Evolutionary conservation across 1,140 invertebrate species (phyloP).

Genomic region (Apis florea): DNA sequence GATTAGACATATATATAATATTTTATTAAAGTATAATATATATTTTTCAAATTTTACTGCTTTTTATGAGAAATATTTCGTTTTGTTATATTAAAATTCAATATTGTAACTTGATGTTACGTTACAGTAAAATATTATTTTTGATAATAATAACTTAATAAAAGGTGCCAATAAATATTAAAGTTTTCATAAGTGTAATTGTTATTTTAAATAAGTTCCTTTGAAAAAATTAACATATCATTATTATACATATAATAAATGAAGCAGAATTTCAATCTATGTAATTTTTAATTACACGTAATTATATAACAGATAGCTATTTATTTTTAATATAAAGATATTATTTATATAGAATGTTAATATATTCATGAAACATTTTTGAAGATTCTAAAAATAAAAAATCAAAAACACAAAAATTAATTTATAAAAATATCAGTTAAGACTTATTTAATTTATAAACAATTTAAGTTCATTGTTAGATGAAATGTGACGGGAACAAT

Average conservation of each 20-base stretch:
- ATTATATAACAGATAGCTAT: too few relatives aligned
- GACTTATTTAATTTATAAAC: too few relatives aligned
- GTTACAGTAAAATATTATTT: constrained; percentile 54
- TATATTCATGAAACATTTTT: too few relatives aligned
- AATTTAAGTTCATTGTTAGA: too few relatives aligned
- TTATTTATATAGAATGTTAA: too few relatives aligned
- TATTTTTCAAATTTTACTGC: background rate
- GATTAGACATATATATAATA: constrained; percentile 7
- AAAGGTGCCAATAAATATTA: constrained; percentile 51
- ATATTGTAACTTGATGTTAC: constrained; percentile 40
- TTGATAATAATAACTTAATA: constrained; percentile 42
- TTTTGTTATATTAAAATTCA: constrained; percentile 25
- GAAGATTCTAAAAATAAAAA: too few relatives aligned
- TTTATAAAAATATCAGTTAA: too few relatives aligned
- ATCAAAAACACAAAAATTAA: too few relatives aligned
- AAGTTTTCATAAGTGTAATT: constrained; percentile 33
- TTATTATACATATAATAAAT: background rate
- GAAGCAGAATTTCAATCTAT: too few relatives aligned
- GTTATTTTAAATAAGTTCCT: constrained; percentile 17
- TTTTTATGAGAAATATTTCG: constrained; percentile 31
- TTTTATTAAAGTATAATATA: constrained; percentile 3
- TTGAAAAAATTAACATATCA: background rate
- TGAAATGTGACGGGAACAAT: too few relatives aligned
- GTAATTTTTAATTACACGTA: too few relatives aligned
- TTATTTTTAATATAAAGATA: too few relatives aligned